A percentile compares a stretch with the other conserved stretches of the same genome.
Conservation (phyloP, 2,888 invertebrate genomes). For the Laspeyria flexula region DNA sequence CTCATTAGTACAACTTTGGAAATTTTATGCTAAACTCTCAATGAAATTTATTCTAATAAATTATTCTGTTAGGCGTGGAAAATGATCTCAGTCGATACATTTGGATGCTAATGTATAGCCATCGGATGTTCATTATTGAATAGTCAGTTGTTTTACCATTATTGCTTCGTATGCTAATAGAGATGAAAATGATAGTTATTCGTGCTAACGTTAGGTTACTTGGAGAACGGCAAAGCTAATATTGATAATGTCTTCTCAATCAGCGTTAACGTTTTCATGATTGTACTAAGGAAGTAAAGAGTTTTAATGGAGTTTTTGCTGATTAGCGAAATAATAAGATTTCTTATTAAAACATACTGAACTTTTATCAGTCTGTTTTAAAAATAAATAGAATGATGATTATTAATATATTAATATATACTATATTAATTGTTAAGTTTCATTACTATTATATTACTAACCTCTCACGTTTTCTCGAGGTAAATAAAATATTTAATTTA, state of each 20-base stretch:
- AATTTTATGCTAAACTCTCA: conserved; percentile 25
- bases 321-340: background rate
- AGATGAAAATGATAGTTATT: conserved; percentile 5
- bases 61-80: conserved; percentile 16
- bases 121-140: conserved; percentile 4
- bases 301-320: background rate
- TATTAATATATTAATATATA: too few relatives aligned
- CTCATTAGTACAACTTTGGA: conserved; percentile 37
- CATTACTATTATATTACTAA: too few relatives aligned
- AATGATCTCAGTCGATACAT: conserved; percentile 15
- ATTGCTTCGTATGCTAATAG: conserved; percentile 1
- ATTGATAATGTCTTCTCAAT: background rate
- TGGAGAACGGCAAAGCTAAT: background rate
- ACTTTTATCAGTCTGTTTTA: too few relatives aligned
- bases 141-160: conserved; percentile 7
- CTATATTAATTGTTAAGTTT: too few relatives aligned
- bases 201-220: background rate
- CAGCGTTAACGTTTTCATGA: background rate
- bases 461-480: too few relatives aligned
- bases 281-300: background rate
- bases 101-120: conserved; percentile 21
- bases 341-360: too few relatives aligned
- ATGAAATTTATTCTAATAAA: conserved; percentile 15
- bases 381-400: too few relatives aligned
- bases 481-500: too few relatives aligned